Conservation (phyloP, 2,888 invertebrate genomes). For the Dendrolimus pini region DNA sequence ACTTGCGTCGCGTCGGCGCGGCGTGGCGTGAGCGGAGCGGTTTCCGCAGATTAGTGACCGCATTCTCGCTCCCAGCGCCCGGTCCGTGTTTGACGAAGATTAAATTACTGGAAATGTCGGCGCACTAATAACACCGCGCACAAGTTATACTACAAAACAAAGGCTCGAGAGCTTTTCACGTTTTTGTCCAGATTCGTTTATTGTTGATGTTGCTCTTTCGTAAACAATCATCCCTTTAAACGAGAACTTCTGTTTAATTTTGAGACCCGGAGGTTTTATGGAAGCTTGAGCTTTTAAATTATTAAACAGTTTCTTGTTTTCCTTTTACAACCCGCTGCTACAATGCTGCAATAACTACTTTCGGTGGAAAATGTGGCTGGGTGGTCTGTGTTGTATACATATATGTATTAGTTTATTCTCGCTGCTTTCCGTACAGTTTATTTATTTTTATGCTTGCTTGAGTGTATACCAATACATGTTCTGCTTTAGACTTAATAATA, state of each 20-base stretch:
- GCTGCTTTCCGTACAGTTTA: too few species aligned
- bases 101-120: constrained; percentile 50
- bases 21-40: not conserved
- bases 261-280: constrained; percentile 5
- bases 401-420: too few species aligned
- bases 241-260: constrained; percentile 12
- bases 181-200: constrained; percentile 27
- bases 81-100: constrained; percentile 40
- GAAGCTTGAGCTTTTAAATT: constrained; percentile 15
- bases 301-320: constrained; percentile 3
- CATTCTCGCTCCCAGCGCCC: constrained; percentile 14
- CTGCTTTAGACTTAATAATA: too few species aligned
- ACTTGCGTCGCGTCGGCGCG: constrained; percentile 10
- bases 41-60: constrained; percentile 20
- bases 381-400: too few species aligned
- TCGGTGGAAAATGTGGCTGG: too few species aligned
- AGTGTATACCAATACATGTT: too few species aligned
- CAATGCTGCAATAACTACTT: not conserved
- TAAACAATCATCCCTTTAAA: constrained; percentile 24
- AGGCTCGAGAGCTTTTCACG: constrained; percentile 23
- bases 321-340: not conserved
- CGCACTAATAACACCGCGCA: constrained; percentile 28
- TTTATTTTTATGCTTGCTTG: too few species aligned
- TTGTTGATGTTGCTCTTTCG: constrained; percentile 22
- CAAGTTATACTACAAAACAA: constrained; percentile 20